phyloP scores from a whole-genome alignment of 2,888 invertebrate species.

The Andricus curvator region DNA sequence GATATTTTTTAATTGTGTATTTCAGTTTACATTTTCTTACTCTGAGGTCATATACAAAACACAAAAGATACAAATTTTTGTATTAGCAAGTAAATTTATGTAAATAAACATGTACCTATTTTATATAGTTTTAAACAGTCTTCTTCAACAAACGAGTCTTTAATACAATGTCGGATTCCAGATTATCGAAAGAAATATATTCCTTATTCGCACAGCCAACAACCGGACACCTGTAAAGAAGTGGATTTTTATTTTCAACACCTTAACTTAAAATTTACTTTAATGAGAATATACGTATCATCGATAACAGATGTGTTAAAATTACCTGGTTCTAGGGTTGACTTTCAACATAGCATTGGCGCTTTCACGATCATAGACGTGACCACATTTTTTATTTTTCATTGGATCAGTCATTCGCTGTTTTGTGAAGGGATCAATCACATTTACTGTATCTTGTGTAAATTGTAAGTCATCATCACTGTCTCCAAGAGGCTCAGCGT shows the following conservation, averaged over 20 bases:
- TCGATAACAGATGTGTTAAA: slow-evolving; percentile 14
- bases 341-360: slow-evolving; percentile 62
- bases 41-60: not conserved
- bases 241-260: slow-evolving; percentile 10
- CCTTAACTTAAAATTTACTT: not conserved
- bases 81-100: not conserved
- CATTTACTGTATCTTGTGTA: slow-evolving; percentile 61
- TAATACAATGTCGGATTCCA: slow-evolving; percentile 24
- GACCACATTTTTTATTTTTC: slow-evolving; percentile 70
- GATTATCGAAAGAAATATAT: slow-evolving; percentile 53
- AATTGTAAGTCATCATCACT: slow-evolving; percentile 66
- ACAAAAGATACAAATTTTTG: not conserved
- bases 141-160: slow-evolving; percentile 27
- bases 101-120: not conserved
- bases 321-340: slow-evolving; percentile 68
- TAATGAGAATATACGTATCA: not conserved
- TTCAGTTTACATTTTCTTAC: not conserved
- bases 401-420: slow-evolving; percentile 71
- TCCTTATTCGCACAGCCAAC: slow-evolving; percentile 68
- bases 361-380: slow-evolving; percentile 70
- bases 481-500: slow-evolving; percentile 9
- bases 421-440: slow-evolving; percentile 74
- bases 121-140: not conserved
- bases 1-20: not conserved
- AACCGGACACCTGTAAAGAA: slow-evolving; percentile 69